These are phyloP conservation scores for Hirtodrosophila confusa DNA, from an alignment of 2,888 invertebrate species.

Conservation along the genomic window DNA sequence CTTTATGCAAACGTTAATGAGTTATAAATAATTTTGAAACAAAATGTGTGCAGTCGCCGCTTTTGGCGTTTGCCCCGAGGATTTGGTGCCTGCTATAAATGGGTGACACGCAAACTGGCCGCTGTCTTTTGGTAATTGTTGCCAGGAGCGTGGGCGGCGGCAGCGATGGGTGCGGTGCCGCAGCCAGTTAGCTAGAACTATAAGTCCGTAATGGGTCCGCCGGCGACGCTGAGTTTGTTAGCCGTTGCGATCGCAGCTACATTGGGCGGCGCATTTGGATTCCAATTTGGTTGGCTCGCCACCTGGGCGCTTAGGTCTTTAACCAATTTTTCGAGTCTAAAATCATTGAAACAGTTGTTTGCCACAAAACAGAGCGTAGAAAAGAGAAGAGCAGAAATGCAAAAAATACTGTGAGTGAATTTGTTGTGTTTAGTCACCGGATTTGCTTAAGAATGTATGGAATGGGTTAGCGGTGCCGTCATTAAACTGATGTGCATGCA, in stretches of 20 bases:
- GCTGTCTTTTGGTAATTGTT: constrained; percentile 6
- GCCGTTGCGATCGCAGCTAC: constrained; percentile 34
- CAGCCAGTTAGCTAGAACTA: constrained; percentile 80
- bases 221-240: constrained; percentile 81
- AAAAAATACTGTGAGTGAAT: constrained; percentile 44
- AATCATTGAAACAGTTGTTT: constrained; percentile 56
- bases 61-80: constrained; percentile 18
- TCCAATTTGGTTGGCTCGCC: constrained; percentile 55
- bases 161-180: constrained; percentile 13
- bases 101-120: constrained; percentile 71
- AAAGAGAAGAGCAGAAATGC: constrained; percentile 69
- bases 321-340: constrained; percentile 84
- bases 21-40: constrained; percentile 70
- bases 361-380: constrained; percentile 31
- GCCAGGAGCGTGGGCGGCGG: constrained; percentile 7
- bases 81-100: constrained; percentile 69
- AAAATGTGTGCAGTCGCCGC: constrained; percentile 57
- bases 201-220: constrained; percentile 84
- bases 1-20: constrained; percentile 61
- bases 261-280: constrained; percentile 32
- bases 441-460: constrained; percentile 3
- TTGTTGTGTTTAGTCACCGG: constrained; percentile 36
- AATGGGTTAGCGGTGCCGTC: constrained; percentile 29
- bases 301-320: constrained; percentile 80
- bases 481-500: constrained; percentile 28